Evolutionary conservation across 2,113 vertebrate species (phyloP).

Genomic region (Malaclemys terrapin): DNA sequence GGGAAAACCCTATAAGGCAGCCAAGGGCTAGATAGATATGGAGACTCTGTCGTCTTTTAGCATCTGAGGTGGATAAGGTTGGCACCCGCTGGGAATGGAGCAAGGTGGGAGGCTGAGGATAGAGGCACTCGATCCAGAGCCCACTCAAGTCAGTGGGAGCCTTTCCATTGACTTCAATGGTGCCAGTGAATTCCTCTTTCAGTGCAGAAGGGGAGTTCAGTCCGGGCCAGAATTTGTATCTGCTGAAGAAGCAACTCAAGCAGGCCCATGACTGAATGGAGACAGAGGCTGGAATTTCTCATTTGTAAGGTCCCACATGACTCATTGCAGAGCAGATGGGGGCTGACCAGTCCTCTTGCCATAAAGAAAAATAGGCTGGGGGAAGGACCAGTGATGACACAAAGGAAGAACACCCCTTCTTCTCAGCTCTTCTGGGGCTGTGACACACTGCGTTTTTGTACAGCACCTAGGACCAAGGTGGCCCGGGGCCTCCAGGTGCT

Average conservation of each 20-base stretch:
- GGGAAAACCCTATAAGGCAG: conserved; percentile 62
- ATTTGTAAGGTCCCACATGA: background rate
- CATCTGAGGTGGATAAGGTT: conserved; percentile 65
- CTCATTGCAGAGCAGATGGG: background rate
- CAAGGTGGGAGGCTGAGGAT: background rate
- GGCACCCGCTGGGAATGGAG: background rate
- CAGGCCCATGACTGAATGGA: background rate
- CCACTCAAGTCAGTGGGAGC: background rate
- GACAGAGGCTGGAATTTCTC: background rate
- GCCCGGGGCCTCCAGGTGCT: background rate
- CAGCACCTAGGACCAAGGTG: rapidly evolving
- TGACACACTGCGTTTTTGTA: rapidly evolving
- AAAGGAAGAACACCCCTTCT: background rate
- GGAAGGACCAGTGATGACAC: background rate
- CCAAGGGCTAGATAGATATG: conserved; percentile 26
- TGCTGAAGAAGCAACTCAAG: background rate
- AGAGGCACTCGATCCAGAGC: background rate
- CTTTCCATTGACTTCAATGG: background rate
- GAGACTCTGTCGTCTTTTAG: conserved; percentile 67
- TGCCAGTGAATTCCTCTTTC: background rate
- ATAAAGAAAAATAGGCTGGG: background rate
- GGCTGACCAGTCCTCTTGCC: background rate
- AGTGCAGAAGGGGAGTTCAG: background rate
- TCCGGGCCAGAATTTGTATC: background rate
- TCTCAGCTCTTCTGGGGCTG: background rate